Base-by-base conservation (phyloP, 2,113 vertebrate species). In the Camelus dromedarius region DNA sequence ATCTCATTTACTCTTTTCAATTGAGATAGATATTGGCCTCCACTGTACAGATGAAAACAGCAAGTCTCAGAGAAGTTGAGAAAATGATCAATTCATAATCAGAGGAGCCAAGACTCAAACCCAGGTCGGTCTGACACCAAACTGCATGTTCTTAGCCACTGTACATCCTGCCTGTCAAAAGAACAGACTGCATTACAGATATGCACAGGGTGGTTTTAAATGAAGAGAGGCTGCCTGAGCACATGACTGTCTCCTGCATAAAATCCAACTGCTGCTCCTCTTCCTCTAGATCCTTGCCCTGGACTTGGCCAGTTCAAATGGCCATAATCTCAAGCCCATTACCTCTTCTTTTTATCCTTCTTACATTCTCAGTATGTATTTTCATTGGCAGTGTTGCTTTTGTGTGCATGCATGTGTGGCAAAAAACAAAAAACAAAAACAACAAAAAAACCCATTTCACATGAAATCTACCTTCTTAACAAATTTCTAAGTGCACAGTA, bases 81-180 rank as follows among this genome's bases (percentile, higher is more conserved):
- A 79, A 66, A 90, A 72, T 50, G 84, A 58, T 84, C 69, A 81
- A 38, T 81, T 96, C 73, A 77, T n/a, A 89, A 95, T 46, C 62
- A 97, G 62, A 76, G 42, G 13, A 77, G 22, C 38, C 22, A 82
- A 58, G 22, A 76, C 38, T 93, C 58, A 64, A 66, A 73, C 35
- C 52, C 46, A 81, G 70, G 66, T 83, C 80, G 22, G 38, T 58
- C 35, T 89, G 66, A 89, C 35, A 60, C 32, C 13, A 64, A 91
- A 89, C 32, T 14, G 3, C 15, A 38, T 54, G 4, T 0, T 15
- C 60, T 91, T 67, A 48, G 77, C 56, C 80, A 70, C 12, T 6
- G 0, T 26, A 8, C 8, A 64, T n/a, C 30, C 28, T 89, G 38
- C 35, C 62, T 81, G 28, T 86, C 50, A 60, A 91, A 64, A 82